Percentiles rank a stretch among this genome's conserved stretches.
Conservation (phyloP, 2,797 vertebrate species). For the Emydoidea blandingii region DNA sequence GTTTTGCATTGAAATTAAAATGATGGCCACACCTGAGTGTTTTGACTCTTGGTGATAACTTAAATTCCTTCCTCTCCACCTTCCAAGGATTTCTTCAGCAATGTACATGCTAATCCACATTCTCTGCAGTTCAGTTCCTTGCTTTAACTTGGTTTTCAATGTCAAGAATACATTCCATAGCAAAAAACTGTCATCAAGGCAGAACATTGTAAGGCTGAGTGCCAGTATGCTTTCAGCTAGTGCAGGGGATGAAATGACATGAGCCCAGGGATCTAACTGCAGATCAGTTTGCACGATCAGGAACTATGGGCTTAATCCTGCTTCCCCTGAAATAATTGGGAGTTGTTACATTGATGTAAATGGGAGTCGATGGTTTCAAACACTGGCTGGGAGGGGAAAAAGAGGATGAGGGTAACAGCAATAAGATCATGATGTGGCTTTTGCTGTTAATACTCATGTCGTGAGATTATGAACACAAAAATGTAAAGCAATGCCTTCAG, state of each 20-base stretch:
- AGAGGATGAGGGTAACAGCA: not conserved
- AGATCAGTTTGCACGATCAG: not conserved
- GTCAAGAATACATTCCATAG: not conserved
- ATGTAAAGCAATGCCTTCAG: not conserved
- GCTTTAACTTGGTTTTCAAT: not conserved
- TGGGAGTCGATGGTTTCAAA: not conserved
- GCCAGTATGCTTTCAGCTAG: not conserved
- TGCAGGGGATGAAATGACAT: not conserved
- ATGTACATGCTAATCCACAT: not conserved
- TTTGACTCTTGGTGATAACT: not conserved
- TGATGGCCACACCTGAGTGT: not conserved
- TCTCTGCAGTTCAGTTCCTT: not conserved
- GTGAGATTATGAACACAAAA: not conserved
- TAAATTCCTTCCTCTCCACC: not conserved
- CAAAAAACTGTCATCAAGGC: not conserved
- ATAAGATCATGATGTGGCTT: not conserved
- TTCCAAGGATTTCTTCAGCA: not conserved
- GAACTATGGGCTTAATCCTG: not conserved
- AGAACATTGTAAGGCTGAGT: not conserved
- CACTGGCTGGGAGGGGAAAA: not conserved
- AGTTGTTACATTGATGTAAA: not conserved
- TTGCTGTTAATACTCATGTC: not conserved
- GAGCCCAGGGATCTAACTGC: not conserved
- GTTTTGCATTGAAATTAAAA: not conserved
- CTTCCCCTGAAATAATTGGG: not conserved